A percentile compares a stretch with the other conserved stretches of the same genome.
Conservation (phyloP, 2,888 invertebrate species). For the Eledona agricola region DNA sequence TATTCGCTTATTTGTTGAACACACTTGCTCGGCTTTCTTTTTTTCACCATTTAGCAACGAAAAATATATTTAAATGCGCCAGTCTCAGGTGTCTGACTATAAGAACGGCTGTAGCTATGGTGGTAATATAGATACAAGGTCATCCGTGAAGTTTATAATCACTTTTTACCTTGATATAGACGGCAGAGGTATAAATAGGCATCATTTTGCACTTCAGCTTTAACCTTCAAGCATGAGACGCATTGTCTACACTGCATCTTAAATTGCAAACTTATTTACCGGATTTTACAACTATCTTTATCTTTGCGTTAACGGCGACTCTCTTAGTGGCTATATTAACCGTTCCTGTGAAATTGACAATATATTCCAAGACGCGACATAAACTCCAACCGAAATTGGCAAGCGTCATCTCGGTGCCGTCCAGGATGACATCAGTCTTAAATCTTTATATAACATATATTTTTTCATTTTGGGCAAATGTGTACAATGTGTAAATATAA, state of each 20-base stretch:
- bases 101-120: slow-evolving; percentile 20
- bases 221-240: slow-evolving; percentile 31
- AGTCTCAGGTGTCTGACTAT: slow-evolving; percentile 27
- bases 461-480: no score
- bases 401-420: slow-evolving; percentile 2
- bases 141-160: slow-evolving; percentile 35
- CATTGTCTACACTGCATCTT: slow-evolving; percentile 33
- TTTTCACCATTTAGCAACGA: slow-evolving; percentile 16
- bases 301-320: slow-evolving; percentile 15
- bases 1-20: slow-evolving; percentile 37
- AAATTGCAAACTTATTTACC: slow-evolving; percentile 30
- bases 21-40: no score
- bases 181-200: slow-evolving; percentile 36
- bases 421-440: slow-evolving; percentile 11
- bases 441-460: no score
- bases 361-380: slow-evolving; percentile 15
- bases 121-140: slow-evolving; percentile 37
- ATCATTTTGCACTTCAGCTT: slow-evolving; percentile 36
- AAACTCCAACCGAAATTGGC: slow-evolving; percentile 6
- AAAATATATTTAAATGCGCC: slow-evolving; percentile 22
- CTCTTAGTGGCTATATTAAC: slow-evolving; percentile 20
- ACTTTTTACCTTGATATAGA: slow-evolving; percentile 37
- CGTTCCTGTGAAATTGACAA: slow-evolving; percentile 23
- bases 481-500: no score
- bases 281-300: slow-evolving; percentile 30